Evolutionary conservation across 2,113 vertebrate species (phyloP).

Genomic region (Platysteira castanea): DNA sequence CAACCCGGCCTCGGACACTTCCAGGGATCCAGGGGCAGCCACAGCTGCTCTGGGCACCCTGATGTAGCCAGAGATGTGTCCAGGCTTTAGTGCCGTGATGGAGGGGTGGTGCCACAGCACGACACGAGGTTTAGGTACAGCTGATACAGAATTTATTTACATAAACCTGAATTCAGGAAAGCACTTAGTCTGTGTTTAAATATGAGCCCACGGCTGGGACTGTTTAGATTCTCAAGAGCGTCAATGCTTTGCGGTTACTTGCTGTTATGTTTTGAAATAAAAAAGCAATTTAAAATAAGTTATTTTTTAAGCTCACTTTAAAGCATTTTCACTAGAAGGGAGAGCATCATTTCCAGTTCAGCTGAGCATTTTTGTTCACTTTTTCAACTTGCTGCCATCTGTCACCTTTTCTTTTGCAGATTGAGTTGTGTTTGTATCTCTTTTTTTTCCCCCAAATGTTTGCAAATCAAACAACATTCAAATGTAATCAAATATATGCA

Average conservation of each 20-base stretch:
- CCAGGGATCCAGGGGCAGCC: not conserved
- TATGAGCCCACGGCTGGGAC: not conserved
- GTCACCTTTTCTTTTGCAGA: constrained; percentile 33
- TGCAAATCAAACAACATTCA: constrained; percentile 69
- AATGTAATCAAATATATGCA: constrained; percentile 62
- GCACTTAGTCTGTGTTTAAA: not conserved
- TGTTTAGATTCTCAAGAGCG: not conserved
- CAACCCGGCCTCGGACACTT: fast-evolving
- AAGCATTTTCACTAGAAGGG: not conserved
- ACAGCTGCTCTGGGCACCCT: not conserved
- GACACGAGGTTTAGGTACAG: not conserved
- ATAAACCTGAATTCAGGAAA: not conserved
- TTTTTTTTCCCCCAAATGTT: constrained; percentile 27
- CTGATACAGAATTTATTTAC: not conserved
- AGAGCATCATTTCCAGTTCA: not conserved
- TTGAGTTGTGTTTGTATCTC: constrained; percentile 33
- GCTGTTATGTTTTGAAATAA: constrained; percentile 7
- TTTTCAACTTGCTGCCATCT: constrained; percentile 48
- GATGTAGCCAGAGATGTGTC: not conserved
- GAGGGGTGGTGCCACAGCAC: not conserved
- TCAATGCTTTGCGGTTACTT: not conserved
- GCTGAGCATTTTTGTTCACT: constrained; percentile 1
- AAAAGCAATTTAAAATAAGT: not conserved
- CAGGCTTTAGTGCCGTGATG: not conserved
- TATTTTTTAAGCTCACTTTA: constrained; percentile 33